Evolutionary conservation across 2,113 vertebrate species (phyloP).

Genomic region (human): DNA sequence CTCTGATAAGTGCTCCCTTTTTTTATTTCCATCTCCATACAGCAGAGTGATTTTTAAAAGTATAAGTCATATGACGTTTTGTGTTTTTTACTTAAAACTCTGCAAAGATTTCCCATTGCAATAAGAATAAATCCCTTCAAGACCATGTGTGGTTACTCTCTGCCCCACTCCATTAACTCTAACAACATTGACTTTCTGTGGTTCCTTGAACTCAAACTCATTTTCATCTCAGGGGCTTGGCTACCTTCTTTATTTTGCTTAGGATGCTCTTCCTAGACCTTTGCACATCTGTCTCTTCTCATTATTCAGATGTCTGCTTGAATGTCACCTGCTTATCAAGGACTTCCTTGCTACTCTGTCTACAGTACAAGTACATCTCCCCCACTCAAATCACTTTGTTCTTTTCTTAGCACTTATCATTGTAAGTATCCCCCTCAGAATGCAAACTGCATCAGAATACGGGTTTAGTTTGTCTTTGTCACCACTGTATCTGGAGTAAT

Average conservation of each 20-base stretch:
- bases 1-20: background rate
- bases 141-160: background rate
- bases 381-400: background rate
- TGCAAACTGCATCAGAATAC: background rate
- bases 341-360: background rate
- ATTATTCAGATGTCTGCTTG: background rate
- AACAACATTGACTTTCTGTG: background rate
- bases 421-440: background rate
- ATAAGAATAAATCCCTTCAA: background rate
- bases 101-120: background rate
- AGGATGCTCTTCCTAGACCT: background rate
- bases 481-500: background rate
- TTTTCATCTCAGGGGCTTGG: background rate
- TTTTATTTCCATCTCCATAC: background rate
- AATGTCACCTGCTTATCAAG: background rate
- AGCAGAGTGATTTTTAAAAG: background rate
- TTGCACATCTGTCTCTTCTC: background rate
- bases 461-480: background rate
- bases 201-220: background rate
- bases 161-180: background rate
- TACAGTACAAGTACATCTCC: background rate
- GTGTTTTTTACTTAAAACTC: background rate
- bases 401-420: background rate
- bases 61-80: background rate
- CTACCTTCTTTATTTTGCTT: background rate